Conservation (phyloP, 53 echinoderm and acorn worm species). For the Actinopyga echinites region DNA sequence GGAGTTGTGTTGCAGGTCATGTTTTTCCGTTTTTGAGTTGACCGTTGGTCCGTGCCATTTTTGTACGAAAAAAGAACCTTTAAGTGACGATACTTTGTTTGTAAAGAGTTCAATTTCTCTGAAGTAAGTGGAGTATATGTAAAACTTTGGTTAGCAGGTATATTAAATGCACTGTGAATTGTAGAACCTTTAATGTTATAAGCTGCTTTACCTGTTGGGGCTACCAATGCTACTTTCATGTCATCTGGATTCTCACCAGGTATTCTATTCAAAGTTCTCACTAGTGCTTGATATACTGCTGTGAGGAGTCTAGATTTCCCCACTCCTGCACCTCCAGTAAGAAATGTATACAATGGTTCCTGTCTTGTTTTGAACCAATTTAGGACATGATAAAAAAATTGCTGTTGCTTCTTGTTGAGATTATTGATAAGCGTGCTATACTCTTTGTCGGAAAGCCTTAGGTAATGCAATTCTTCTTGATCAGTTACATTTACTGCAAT, state of each 20-base stretch:
- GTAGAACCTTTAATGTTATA: conserved; percentile 25
- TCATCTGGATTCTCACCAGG: conserved; percentile 43
- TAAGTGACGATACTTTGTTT: conserved; percentile 9
- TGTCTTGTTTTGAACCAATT: conserved; percentile 35
- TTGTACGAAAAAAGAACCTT: conserved; percentile 13
- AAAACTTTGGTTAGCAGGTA: conserved; percentile 19
- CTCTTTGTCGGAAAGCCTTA: conserved; percentile 39
- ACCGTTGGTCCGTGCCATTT: too few species aligned
- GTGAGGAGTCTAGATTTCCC: conserved; percentile 54
- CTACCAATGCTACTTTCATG: not conserved
- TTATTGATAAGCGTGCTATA: conserved; percentile 29
- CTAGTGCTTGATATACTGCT: conserved; percentile 37
- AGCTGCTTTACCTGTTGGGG: conserved; percentile 52
- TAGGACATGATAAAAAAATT: conserved; percentile 51
- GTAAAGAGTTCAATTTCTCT: not conserved
- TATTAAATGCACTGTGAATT: conserved; percentile 31
- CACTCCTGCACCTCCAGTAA: conserved; percentile 62
- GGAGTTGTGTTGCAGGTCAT: too few species aligned
- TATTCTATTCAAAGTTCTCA: not conserved
- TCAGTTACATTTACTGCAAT: conserved; percentile 22
- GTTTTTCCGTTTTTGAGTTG: too few species aligned
- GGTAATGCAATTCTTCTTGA: conserved; percentile 15
- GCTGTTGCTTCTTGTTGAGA: conserved; percentile 50
- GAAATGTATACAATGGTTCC: conserved; percentile 40
- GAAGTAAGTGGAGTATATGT: conserved; percentile 30